A percentile compares a stretch with the other conserved stretches of the same genome.
Conservation (phyloP, 2,888 invertebrate species). For the Epicampocera succincta region DNA sequence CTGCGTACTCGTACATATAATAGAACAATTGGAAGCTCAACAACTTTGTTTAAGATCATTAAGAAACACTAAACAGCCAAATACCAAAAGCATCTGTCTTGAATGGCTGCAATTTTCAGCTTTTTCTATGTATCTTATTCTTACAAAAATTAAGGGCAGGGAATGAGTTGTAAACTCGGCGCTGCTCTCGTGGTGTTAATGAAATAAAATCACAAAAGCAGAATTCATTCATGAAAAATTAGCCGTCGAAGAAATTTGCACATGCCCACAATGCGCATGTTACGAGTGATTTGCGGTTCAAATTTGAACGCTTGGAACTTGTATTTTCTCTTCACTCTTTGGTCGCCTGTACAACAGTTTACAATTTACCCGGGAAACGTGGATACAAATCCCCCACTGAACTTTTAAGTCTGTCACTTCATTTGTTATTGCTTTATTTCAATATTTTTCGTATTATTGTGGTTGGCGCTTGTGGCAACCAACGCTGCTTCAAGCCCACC, state of each 20-base stretch:
- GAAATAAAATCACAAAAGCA: slow-evolving; percentile 60
- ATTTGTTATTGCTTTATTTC: neutral
- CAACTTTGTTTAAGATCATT: too few relatives aligned
- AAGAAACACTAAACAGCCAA: too few relatives aligned
- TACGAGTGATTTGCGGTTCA: slow-evolving; percentile 68
- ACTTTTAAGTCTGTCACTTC: neutral
- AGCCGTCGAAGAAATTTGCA: slow-evolving; percentile 46
- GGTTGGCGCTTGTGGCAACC: slow-evolving; percentile 56
- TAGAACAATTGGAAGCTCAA: too few relatives aligned
- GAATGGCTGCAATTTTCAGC: too few relatives aligned
- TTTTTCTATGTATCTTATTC: too few relatives aligned
- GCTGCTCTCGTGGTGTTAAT: slow-evolving; percentile 49
- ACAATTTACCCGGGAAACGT: slow-evolving; percentile 1
- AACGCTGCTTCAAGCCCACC: neutral
- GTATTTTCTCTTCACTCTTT: slow-evolving; percentile 2
- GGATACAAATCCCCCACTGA: slow-evolving; percentile 43
- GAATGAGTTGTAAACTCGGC: neutral
- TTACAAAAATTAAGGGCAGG: too few relatives aligned
- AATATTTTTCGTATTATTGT: slow-evolving; percentile 7
- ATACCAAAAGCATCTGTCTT: too few relatives aligned
- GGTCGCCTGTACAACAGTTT: neutral
- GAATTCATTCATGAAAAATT: slow-evolving; percentile 61
- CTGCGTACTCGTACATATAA: too few relatives aligned
- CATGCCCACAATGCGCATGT: slow-evolving; percentile 27
- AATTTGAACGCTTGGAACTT: slow-evolving; percentile 25